Evolutionary conservation across 2,113 vertebrate genomes (phyloP).

Genomic region (Ceyx melanurus): DNA sequence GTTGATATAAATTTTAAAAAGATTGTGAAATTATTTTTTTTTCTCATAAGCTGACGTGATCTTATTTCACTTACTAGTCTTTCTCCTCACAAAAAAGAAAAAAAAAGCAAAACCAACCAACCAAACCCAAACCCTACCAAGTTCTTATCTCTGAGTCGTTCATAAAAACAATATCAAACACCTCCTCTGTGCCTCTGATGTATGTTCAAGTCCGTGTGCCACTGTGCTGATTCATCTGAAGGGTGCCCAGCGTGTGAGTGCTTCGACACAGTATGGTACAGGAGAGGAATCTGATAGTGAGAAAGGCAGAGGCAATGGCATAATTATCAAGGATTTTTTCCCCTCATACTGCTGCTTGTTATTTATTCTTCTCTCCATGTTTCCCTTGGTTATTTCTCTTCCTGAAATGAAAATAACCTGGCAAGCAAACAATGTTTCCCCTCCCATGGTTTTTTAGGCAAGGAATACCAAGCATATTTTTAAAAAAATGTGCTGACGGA

Average conservation of each 20-base stretch:
- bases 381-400: conserved; percentile 53
- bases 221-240: conserved; percentile 4
- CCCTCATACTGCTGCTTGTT: background rate
- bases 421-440: conserved; percentile 66
- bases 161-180: conserved; percentile 18
- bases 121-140: background rate
- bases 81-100: background rate
- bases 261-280: conserved; percentile 1
- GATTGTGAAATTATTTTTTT: background rate
- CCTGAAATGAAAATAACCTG: conserved; percentile 60
- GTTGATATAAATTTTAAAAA: conserved; percentile 5
- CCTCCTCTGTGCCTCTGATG: conserved; percentile 14
- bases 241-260: background rate
- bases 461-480: background rate
- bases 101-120: no score
- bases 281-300: background rate
- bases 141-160: conserved; percentile 34
- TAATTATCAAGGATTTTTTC: conserved; percentile 44
- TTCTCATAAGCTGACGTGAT: background rate
- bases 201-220: background rate
- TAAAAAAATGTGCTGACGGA: background rate
- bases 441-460: conserved; percentile 19
- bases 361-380: conserved; percentile 47
- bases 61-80: background rate
- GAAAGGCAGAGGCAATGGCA: background rate